Percentiles rank a stretch among this genome's conserved stretches.
These are phyloP conservation scores for Micronycteris hirsuta DNA, from an alignment of 2,113 vertebrate genomes.

Conservation along the genomic window DNA sequence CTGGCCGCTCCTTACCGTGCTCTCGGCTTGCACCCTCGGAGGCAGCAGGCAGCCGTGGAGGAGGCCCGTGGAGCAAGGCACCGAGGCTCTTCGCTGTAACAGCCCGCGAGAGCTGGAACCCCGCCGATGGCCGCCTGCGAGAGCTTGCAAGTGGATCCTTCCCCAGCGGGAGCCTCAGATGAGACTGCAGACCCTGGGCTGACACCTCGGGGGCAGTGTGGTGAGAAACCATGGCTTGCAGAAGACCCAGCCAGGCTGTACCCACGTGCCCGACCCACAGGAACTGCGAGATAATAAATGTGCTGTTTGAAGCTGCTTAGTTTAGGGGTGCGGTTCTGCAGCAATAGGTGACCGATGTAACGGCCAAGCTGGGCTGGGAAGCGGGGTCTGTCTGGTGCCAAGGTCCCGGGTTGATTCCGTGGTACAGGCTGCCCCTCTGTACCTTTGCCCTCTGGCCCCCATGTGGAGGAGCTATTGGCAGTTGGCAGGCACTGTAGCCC, in stretches of 20 bases:
- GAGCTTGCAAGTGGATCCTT: not conserved
- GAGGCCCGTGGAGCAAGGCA: not conserved
- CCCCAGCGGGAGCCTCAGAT: not conserved
- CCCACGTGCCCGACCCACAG: not conserved
- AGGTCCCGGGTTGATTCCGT: not conserved
- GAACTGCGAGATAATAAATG: not conserved
- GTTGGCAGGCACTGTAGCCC: not conserved
- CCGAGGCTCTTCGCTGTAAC: not conserved
- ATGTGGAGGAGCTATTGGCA: not conserved
- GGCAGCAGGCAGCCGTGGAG: not conserved
- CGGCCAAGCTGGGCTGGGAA: not conserved
- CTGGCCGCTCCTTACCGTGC: not conserved
- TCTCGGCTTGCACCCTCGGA: not conserved
- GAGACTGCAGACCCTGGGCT: not conserved
- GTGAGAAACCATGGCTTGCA: not conserved
- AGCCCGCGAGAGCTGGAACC: not conserved
- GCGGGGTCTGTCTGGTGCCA: not conserved
- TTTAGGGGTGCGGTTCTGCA: not conserved
- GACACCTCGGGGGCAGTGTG: not conserved
- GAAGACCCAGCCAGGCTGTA: not conserved
- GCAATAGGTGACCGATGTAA: not conserved
- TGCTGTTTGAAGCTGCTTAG: not conserved
- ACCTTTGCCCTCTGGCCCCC: not conserved
- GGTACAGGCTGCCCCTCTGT: not conserved
- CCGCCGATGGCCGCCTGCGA: fast-evolving